A percentile compares a stretch with the other conserved stretches of the same genome.
Conservation (phyloP, 2,888 invertebrate genomes). For the Yponomeuta sedellus region DNA sequence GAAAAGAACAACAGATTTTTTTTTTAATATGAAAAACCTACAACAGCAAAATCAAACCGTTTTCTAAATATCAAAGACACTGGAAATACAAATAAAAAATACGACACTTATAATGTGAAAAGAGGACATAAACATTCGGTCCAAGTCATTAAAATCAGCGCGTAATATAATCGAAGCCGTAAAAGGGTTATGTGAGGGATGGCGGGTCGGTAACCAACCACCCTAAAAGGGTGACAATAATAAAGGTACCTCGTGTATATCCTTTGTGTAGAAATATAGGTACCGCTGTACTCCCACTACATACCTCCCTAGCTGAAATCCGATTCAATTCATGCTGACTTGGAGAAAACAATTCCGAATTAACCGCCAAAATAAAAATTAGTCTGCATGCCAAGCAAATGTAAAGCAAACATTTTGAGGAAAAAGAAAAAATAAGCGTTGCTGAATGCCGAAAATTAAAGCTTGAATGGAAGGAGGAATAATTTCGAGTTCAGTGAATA, state of each 20-base stretch:
- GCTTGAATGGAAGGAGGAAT: conserved; percentile 11
- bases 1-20: too few species aligned
- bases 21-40: too few species aligned
- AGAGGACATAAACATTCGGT: conserved; percentile 28
- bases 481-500: conserved; percentile 19
- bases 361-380: not conserved
- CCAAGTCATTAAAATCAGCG: conserved; percentile 43
- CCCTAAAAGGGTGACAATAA: conserved; percentile 41
- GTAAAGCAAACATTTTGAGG: conserved; percentile 9
- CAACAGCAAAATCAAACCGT: too few species aligned
- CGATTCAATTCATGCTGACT: not conserved
- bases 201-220: conserved; percentile 52
- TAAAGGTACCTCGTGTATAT: conserved; percentile 5
- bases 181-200: conserved; percentile 49
- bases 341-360: not conserved
- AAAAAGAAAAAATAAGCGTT: conserved; percentile 2
- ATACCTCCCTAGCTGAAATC: not conserved
- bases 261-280: not conserved
- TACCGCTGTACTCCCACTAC: not conserved
- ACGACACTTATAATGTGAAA: not conserved
- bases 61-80: not conserved
- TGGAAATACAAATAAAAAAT: conserved; percentile 15
- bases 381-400: not conserved
- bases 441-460: conserved; percentile 9
- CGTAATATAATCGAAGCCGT: conserved; percentile 43